phyloP scores from a whole-genome alignment of 1,140 invertebrate species.

The Neomicropteryx cornuta region DNA sequence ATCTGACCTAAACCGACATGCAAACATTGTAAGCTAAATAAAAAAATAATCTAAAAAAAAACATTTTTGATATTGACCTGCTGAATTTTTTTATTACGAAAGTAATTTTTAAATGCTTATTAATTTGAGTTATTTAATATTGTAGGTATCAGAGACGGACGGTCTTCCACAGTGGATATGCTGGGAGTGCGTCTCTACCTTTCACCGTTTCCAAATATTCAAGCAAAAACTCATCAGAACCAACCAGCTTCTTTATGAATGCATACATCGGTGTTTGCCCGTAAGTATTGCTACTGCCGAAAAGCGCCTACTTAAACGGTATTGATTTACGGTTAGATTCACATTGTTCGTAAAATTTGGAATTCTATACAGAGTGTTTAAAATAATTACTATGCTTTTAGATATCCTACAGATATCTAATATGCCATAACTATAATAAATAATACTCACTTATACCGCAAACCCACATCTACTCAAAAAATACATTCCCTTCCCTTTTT shows the following conservation, averaged over 20 bases:
- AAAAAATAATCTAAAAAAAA: no score
- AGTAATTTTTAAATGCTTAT: no score
- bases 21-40: no score
- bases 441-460: background rate
- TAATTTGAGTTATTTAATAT: no score
- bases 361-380: no score
- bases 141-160: slow-evolving; percentile 23
- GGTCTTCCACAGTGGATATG: slow-evolving; percentile 27
- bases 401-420: slow-evolving; percentile 21
- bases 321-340: background rate
- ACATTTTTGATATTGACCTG: no score
- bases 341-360: background rate
- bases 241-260: slow-evolving; percentile 22
- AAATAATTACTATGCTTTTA: no score
- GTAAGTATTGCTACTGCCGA: slow-evolving; percentile 15
- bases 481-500: no score
- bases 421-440: slow-evolving; percentile 20
- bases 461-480: no score
- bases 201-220: slow-evolving; percentile 21
- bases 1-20: no score
- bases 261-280: slow-evolving; percentile 25
- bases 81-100: no score
- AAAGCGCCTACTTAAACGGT: slow-evolving; percentile 20
- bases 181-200: slow-evolving; percentile 20
- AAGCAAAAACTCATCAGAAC: slow-evolving; percentile 23